Evolutionary conservation across 2,888 invertebrate species (phyloP), one percentile per base, ranked within the genome.

Genomic region (Lasioglossum oenotherae): DNA sequence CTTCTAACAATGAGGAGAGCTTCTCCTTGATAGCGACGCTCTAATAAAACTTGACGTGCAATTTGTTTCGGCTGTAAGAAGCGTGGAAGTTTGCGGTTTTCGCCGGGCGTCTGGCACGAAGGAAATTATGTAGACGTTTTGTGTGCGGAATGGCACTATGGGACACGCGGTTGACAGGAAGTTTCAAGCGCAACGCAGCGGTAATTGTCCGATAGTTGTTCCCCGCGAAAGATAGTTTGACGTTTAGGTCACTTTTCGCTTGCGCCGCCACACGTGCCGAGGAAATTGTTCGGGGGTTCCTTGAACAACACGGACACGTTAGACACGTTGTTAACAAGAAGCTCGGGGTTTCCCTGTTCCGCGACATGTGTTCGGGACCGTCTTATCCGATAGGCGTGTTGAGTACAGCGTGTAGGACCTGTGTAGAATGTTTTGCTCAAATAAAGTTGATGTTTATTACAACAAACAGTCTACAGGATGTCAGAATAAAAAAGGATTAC

Each of bases 271-370:
- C 49, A 23, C 35, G 35, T 35, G 35, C 8, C 8, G 35, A 35
- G 67, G 38, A 69, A 69, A 23, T 69, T 38, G 38, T 35, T 35
- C 19, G 35, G 19, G 8, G 10, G 10, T 10, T 38, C 23, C 10
- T 69, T 38, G 38, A 69, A 35, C 35, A 35, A 67, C 67, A 38
- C 38, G 38, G 35, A 38, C 69, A 38, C 10, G 69, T 69, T 35
- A 23, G 35, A 69, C 38, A 38, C 38, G 69, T 12, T 38, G 69
- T 69, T 69, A 69, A 35, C 69, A 38, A 69, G 69, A 69, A 38
- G 23, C 38, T 69, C 38, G 12, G 38, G 19, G 69, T 23, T 69
- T 69, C 27, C n/a, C 60, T 31, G 16, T 60, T 60, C 27, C 60
- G 60, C 27, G 60, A 60, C 60, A 31, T 31, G 60, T 60, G 60